These are phyloP conservation scores for Pelvicachromis taeniatus DNA, from an alignment of 2,113 vertebrate species.

Conservation along the genomic window DNA sequence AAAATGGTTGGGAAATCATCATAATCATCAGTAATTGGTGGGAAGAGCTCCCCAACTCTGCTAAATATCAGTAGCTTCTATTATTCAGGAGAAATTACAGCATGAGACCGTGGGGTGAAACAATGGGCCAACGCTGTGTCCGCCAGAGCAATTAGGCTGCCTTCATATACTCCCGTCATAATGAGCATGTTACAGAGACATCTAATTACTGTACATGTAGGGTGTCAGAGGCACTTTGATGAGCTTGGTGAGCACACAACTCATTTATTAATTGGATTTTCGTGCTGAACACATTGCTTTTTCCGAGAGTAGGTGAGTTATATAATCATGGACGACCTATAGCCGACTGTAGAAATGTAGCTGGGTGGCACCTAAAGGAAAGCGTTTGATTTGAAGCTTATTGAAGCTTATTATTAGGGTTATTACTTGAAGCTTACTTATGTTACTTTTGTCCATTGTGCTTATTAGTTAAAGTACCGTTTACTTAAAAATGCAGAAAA, in stretches of 20 bases:
- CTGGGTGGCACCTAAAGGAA: background rate
- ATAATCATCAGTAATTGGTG: background rate
- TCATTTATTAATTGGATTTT: conserved; percentile 32
- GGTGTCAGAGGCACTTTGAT: conserved; percentile 19
- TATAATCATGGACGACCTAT: background rate
- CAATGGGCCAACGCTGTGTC: background rate
- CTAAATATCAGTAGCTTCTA: background rate
- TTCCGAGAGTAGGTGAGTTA: background rate
- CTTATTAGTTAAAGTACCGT: background rate
- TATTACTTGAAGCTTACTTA: background rate
- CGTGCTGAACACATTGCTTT: background rate
- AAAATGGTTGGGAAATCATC: background rate
- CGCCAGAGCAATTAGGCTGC: conserved; percentile 1
- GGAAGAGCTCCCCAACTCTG: background rate
- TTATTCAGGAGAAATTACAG: background rate
- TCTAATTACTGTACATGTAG: conserved; percentile 24
- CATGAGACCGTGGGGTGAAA: background rate
- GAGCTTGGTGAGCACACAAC: background rate
- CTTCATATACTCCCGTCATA: conserved; percentile 13
- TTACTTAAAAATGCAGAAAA: background rate
- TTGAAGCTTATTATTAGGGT: background rate
- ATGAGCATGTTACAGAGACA: conserved; percentile 35
- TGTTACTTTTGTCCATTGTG: accelerated
- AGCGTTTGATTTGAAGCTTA: background rate
- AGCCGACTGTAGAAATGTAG: background rate